Base-by-base conservation (phyloP, 2,888 invertebrate genomes). In the Nebria brevicollis region DNA sequence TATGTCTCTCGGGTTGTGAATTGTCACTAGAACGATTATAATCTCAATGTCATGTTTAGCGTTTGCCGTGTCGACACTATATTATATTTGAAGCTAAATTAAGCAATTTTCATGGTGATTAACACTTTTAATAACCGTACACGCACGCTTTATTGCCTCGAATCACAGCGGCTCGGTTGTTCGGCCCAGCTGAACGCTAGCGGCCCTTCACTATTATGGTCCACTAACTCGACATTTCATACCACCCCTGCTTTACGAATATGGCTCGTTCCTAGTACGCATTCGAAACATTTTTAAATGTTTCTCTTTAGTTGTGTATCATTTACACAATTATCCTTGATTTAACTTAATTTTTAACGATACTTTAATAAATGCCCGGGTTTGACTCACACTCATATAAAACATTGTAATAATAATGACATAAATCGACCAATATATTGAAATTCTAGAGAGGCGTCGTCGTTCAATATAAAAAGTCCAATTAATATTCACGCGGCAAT, bases 51-150 rank as follows among this genome's bases (percentile, higher is more conserved):
- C 13, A 54, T 54, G 54, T 54, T 54, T 70, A 34, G 15, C 34
- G 70, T 70, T 70, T 70, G 20, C 26, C 70, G 70, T 70, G 34
- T 70, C 26, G 70, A 70, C 54, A 78, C 74, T 80, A 68, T 80
- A 80, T 80, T 75, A 80, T 80, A 80, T 80, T 80, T 80, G 75
- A 74, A 66, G 80, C 70, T 80, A 80, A 80, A 80, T 80, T 80
- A 80, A 80, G 80, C 80, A 80, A 80, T 80, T 75, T 80, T 80
- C 80, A 80, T 80, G 80, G 80, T 80, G 80, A 80, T 80, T 80
- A 80, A 72, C 80, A 80, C 80, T 80, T 80, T 80, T 80, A 80
- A 80, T 80, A 80, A 75, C 80, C 80, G 80, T 75, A 68, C 80
- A 64, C 70, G 72, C 80, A 80, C 80, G 80, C 80, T 80, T 80